A percentile compares a stretch with the other conserved stretches of the same genome.
These are phyloP conservation scores for Drosophila nebulosa DNA, from an alignment of 1,140 invertebrate genomes.

Conservation along the genomic window DNA sequence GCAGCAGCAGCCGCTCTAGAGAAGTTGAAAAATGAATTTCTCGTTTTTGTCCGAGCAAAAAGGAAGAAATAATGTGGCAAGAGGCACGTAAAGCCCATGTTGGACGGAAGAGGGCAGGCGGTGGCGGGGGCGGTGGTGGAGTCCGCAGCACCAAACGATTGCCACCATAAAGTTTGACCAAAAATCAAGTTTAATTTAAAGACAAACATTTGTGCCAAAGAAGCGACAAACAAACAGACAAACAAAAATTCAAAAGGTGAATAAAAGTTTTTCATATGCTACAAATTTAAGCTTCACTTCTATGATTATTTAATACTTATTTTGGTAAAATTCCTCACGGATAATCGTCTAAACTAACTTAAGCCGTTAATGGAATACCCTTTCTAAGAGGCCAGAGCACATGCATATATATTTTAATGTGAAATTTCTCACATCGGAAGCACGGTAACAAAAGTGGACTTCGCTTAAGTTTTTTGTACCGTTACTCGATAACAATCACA, in stretches of 20 bases:
- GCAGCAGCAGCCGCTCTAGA: conserved; percentile 38
- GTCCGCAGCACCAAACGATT: not conserved
- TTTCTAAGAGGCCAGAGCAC: no score
- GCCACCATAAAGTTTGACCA: conserved; percentile 50
- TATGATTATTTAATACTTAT: not conserved
- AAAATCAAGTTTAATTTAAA: conserved; percentile 69
- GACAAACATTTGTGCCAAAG: conserved; percentile 59
- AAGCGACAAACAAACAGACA: conserved; percentile 35
- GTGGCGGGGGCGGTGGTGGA: not conserved
- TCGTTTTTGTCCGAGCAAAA: conserved; percentile 52
- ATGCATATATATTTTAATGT: no score
- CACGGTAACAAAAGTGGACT: no score
- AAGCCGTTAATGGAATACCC: not conserved
- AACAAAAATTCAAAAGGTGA: not conserved
- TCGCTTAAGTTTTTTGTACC: no score
- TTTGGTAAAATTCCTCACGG: not conserved
- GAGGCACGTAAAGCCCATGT: conserved; percentile 55
- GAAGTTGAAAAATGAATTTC: conserved; percentile 77
- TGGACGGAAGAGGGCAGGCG: conserved; percentile 1
- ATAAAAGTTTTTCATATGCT: not conserved
- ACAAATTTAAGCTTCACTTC: not conserved
- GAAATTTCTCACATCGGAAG: no score
- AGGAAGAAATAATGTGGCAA: conserved; percentile 53
- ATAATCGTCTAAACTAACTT: not conserved
- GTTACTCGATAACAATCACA: no score